phyloP scores from a whole-genome alignment of 2,113 vertebrate species.

The Gambusia affinis region DNA sequence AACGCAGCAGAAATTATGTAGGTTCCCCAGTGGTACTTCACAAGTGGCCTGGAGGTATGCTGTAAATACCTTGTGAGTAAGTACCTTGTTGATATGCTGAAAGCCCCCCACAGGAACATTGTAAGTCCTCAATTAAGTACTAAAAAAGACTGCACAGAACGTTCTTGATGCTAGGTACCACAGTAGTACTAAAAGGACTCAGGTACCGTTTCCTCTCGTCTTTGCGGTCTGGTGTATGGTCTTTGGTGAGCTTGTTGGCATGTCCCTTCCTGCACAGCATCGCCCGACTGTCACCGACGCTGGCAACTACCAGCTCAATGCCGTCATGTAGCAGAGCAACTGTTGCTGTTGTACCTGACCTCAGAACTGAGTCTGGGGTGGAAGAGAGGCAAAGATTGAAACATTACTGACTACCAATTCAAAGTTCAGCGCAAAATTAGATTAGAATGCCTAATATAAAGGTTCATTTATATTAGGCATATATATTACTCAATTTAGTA shows the following conservation, averaged over 20 bases:
- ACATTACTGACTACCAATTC: neutral
- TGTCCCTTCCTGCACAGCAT: constrained; percentile 90
- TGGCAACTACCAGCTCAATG: constrained; percentile 91
- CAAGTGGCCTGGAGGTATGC: too few species aligned
- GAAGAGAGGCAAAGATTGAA: neutral
- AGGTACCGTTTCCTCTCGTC: constrained; percentile 91
- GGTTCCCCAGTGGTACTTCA: too few species aligned
- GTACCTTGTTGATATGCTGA: too few species aligned
- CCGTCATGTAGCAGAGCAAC: constrained; percentile 91
- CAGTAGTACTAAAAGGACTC: neutral
- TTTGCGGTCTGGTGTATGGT: constrained; percentile 92
- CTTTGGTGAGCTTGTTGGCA: constrained; percentile 87
- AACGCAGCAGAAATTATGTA: too few species aligned
- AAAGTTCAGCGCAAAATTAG: neutral
- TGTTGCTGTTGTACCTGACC: constrained; percentile 91
- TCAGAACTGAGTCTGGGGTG: constrained; percentile 63
- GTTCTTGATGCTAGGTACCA: neutral
- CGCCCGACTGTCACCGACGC: constrained; percentile 94
- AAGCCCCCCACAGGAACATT: too few species aligned
- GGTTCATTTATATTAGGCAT: too few species aligned
- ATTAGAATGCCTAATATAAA: neutral
- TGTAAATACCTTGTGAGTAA: too few species aligned
- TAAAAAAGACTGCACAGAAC: too few species aligned
- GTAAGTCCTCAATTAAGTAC: too few species aligned
- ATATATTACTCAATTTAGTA: too few species aligned